Evolutionary conservation across 2,113 vertebrate genomes (phyloP), one percentile per base, ranked within the genome.

Genomic region (Podarcis muralis): DNA sequence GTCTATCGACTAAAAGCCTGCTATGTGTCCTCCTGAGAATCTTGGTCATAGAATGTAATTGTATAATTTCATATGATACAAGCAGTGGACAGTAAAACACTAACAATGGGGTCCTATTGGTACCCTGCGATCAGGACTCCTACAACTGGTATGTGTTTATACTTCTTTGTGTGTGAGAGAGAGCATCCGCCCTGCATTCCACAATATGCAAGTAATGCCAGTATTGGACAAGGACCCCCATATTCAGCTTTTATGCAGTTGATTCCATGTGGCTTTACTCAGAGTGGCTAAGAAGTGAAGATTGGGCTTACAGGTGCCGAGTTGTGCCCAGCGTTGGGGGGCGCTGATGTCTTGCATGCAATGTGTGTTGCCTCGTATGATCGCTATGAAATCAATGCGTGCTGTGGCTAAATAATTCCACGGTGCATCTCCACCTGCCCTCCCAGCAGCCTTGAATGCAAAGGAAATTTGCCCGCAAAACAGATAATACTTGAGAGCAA

Each of bases 341-440:
- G 48, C 11, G 2, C 48, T 53, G 48, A 53, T 53, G 48, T 53
- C 48, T 2, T 53, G 48, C 2, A 9, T 53, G 48, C 48, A 53
- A 12, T 53, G 11, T 12, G 48, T 53, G 11, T 53, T n/a, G 11
- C n/a, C 16, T 25, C 53, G 66, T 66, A 20, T 32, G 59, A 62
- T 62, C 86, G 75, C 83, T 89, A 86, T 40, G 88, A 90, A 92
- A 65, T 15, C 88, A 93, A 87, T 82, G 75, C 86, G 82, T 92
- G 93, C 93, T 93, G 81, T 92, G 90, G 88, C 90, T 93, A 93
- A 93, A 88, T 88, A 92, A 93, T 92, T 94, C 92, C 23, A 32
- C 20, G 22, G 23, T 20, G 40, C 23, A 57, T 8, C 81, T 88
- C 62, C 40, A 57, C 18, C 59, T 5, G 8, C 27, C 48, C 27